These are phyloP conservation scores for Sinohyriopsis cumingii DNA, from an alignment of 2,888 invertebrate genomes.

Conservation along the genomic window DNA sequence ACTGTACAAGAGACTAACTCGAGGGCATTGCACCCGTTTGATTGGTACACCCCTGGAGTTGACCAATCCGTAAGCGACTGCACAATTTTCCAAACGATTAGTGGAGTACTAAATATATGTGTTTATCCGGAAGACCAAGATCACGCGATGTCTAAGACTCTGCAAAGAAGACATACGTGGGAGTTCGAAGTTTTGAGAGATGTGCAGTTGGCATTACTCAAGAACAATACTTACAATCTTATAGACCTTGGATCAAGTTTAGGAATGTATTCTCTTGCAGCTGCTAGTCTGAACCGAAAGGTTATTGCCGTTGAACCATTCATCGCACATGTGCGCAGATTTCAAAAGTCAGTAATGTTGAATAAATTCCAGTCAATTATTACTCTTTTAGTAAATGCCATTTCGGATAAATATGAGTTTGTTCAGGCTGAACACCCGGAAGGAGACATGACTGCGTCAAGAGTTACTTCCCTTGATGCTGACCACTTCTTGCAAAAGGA, in stretches of 20 bases:
- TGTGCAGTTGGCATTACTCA: constrained; percentile 15
- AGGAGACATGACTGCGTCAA: constrained; percentile 10
- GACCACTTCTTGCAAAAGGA: constrained; percentile 1
- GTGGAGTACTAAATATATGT: constrained; percentile 11
- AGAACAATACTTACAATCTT: constrained; percentile 8
- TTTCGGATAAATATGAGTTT: constrained; percentile 25
- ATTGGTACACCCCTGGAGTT: too few species aligned
- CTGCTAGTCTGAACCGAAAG: constrained; percentile 17
- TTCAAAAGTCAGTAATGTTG: constrained; percentile 26
- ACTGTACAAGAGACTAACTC: too few species aligned
- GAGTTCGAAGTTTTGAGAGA: constrained; percentile 16
- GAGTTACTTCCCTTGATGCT: neutral
- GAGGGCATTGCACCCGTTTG: too few species aligned
- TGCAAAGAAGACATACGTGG: constrained; percentile 10
- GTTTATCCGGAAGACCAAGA: constrained; percentile 15
- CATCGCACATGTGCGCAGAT: constrained; percentile 15
- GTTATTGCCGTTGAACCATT: constrained; percentile 39
- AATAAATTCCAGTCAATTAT: constrained; percentile 21
- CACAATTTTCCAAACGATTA: too few species aligned
- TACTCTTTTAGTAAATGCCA: constrained; percentile 24
- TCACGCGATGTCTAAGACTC: constrained; percentile 9
- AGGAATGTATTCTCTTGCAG: constrained; percentile 32
- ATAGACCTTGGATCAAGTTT: constrained; percentile 38
- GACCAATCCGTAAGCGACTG: too few species aligned
- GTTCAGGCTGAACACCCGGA: constrained; percentile 6